These are phyloP conservation scores for Anadara kagoshimensis DNA, from an alignment of 1,140 invertebrate genomes.

Conservation along the genomic window DNA sequence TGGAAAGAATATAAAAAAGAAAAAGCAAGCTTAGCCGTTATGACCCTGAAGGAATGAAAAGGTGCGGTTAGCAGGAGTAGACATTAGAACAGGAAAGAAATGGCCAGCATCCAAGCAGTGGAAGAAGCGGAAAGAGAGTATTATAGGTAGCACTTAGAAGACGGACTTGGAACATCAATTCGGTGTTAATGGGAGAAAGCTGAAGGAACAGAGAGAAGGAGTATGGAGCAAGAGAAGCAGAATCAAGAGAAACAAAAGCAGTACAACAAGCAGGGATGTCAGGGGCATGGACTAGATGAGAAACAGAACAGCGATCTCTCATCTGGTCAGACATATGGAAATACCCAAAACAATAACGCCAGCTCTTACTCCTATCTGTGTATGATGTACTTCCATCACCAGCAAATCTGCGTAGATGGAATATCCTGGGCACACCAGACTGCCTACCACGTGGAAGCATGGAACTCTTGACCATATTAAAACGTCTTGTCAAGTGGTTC, in stretches of 20 bases:
- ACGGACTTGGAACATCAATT: conserved; percentile 2
- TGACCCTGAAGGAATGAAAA: too few relatives aligned
- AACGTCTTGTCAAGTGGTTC: background rate
- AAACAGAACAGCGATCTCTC: too few relatives aligned
- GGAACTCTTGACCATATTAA: background rate
- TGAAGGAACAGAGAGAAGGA: conserved; percentile 1
- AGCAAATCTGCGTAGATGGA: background rate
- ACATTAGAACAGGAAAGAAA: conserved; percentile 10
- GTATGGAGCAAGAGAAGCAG: background rate
- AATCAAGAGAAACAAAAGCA: too few relatives aligned
- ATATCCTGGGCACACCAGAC: too few relatives aligned
- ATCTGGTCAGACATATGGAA: too few relatives aligned
- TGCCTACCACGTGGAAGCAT: background rate
- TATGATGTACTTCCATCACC: background rate
- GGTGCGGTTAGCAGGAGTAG: background rate
- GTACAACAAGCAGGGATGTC: background rate
- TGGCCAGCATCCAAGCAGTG: conserved; percentile 19
- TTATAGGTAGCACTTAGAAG: background rate
- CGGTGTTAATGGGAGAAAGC: conserved; percentile 5
- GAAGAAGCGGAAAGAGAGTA: background rate
- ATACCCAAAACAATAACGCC: background rate
- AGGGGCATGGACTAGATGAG: background rate
- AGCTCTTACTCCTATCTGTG: background rate
- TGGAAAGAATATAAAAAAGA: conserved; percentile 23
- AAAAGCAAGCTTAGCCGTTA: conserved; percentile 4